Evolutionary conservation across 2,888 invertebrate genomes (phyloP).

Genomic region (Nephrotoma flavescens): DNA sequence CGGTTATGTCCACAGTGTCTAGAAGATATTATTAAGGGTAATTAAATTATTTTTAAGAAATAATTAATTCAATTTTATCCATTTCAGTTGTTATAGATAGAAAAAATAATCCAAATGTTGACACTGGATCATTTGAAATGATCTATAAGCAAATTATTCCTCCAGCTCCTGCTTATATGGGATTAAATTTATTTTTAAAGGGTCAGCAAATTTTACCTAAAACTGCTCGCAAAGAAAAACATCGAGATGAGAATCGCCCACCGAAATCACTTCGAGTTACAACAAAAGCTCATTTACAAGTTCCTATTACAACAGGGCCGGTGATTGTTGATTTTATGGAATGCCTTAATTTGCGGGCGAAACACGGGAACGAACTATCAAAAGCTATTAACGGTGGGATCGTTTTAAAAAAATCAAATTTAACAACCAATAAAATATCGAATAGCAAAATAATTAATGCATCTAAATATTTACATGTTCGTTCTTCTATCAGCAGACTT

Average conservation of each 20-base stretch:
- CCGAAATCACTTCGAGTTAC: neutral
- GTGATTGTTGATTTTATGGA: slow-evolving; percentile 5
- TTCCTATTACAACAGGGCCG: neutral
- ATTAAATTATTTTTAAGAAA: neutral
- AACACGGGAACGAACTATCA: neutral
- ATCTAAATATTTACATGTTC: neutral
- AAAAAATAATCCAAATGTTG: slow-evolving; percentile 51
- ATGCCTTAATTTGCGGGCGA: neutral
- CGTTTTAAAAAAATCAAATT: neutral
- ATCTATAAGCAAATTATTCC: slow-evolving; percentile 65
- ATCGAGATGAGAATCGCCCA: neutral
- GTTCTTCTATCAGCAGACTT: slow-evolving; percentile 1
- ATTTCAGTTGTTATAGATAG: slow-evolving; percentile 64
- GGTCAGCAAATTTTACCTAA: slow-evolving; percentile 28
- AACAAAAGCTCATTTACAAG: neutral
- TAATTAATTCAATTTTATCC: neutral
- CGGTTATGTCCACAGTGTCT: slow-evolving; percentile 73
- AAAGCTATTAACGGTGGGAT: neutral
- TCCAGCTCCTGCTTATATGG: slow-evolving; percentile 66
- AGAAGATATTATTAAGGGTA: slow-evolving; percentile 86
- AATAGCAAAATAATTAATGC: neutral
- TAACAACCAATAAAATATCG: neutral
- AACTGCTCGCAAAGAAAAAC: slow-evolving; percentile 10
- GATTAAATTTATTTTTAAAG: slow-evolving; percentile 33
- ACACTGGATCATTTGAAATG: slow-evolving; percentile 68